These are phyloP conservation scores for Lasioglossum leucozonium DNA, from an alignment of 2,888 invertebrate species.

Conservation along the genomic window DNA sequence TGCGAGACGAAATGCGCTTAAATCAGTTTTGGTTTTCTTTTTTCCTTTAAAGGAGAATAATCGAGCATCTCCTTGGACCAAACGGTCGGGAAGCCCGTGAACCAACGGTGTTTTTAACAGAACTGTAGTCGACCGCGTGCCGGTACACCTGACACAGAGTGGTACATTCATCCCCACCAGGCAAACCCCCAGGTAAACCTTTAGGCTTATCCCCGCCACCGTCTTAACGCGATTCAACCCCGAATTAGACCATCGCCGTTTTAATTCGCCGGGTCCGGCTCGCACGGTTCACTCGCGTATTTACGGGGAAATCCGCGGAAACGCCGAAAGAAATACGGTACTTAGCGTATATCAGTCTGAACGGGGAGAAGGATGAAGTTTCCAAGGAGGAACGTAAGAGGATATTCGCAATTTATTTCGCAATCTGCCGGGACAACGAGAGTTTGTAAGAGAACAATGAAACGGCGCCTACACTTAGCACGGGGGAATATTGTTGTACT, in stretches of 20 bases:
- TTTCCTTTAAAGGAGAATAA: neutral
- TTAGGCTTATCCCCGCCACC: slow-evolving; percentile 38
- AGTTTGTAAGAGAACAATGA: neutral
- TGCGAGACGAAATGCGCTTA: too few species aligned
- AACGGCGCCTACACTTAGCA: neutral
- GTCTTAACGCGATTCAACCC: slow-evolving; percentile 26
- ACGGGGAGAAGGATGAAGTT: neutral
- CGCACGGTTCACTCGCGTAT: neutral
- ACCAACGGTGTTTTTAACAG: slow-evolving; percentile 77
- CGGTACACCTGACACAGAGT: slow-evolving; percentile 78
- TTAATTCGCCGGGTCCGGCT: slow-evolving; percentile 23
- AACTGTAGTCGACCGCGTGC: slow-evolving; percentile 79
- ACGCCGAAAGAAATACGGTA: neutral
- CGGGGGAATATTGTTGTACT: neutral
- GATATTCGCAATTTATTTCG: neutral
- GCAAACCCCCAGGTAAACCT: neutral
- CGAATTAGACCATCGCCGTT: slow-evolving; percentile 30
- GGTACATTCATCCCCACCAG: slow-evolving; percentile 76
- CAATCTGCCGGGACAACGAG: neutral
- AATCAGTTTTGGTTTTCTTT: too few species aligned
- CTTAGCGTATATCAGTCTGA: neutral
- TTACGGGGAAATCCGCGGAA: neutral
- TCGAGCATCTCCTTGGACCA: neutral
- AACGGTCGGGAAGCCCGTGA: slow-evolving; percentile 49
- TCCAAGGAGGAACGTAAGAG: neutral